These are phyloP conservation scores for Hipposideros armiger DNA, from an alignment of 2,113 vertebrate species.

Conservation along the genomic window DNA sequence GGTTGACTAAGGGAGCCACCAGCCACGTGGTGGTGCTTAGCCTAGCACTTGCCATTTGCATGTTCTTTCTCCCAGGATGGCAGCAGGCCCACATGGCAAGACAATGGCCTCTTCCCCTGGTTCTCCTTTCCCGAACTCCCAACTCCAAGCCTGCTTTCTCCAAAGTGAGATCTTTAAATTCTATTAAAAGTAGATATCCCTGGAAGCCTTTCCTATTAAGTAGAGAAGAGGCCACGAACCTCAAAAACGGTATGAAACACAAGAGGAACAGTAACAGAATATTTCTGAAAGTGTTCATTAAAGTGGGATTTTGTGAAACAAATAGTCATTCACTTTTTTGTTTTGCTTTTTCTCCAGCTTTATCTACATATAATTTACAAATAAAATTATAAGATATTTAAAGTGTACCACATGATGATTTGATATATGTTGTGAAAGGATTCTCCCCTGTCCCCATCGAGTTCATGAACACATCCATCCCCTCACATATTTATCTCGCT, in stretches of 20 bases:
- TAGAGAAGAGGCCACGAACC: constrained; percentile 48
- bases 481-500: no score
- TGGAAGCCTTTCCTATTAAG: constrained; percentile 24
- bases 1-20: neutral
- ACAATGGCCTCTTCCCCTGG: neutral
- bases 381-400: no score
- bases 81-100: neutral
- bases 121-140: neutral
- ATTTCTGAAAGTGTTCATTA: constrained; percentile 65
- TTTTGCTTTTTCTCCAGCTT: no score
- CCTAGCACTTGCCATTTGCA: neutral
- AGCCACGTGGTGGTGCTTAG: neutral
- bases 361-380: no score
- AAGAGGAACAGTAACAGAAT: constrained; percentile 74
- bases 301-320: constrained; percentile 74
- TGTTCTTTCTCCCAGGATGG: neutral
- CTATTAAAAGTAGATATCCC: constrained; percentile 24
- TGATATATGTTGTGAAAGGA: no score
- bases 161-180: constrained; percentile 8
- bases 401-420: no score
- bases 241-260: constrained; percentile 65
- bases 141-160: neutral
- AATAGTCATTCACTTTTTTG: neutral
- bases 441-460: no score
- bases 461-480: no score